Evolutionary conservation across 2,113 vertebrate genomes (phyloP).

Genomic region (Xiphias gladius): DNA sequence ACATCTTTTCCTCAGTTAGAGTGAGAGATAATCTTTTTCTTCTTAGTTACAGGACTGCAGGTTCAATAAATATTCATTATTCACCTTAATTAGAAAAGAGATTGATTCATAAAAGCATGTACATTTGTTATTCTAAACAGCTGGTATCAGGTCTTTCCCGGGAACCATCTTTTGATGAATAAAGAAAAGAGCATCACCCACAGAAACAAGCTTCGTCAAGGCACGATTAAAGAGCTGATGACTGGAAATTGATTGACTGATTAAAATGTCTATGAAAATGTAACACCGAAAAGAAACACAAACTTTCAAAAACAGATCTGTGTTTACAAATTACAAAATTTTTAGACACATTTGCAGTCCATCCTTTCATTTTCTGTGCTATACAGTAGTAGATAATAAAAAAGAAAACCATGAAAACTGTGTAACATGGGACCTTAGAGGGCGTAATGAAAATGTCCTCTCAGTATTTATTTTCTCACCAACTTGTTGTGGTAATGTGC

Average conservation of each 20-base stretch:
- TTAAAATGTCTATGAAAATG: constrained; percentile 8
- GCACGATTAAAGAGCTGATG: neutral
- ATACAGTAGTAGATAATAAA: neutral
- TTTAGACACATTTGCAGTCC: neutral
- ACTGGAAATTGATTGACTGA: neutral
- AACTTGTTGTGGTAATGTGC: constrained; percentile 52
- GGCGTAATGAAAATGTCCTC: constrained; percentile 52
- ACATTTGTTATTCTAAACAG: constrained; percentile 18
- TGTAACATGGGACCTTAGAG: constrained; percentile 28
- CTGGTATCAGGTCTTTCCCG: neutral
- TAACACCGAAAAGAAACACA: neutral
- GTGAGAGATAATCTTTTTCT: neutral
- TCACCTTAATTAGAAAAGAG: constrained; percentile 21
- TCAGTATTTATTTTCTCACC: constrained; percentile 54
- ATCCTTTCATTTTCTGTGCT: constrained; percentile 14
- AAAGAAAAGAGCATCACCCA: neutral
- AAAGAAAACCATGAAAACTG: constrained; percentile 33
- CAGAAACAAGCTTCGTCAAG: neutral
- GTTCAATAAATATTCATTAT: constrained; percentile 32
- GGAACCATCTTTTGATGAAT: constrained; percentile 4
- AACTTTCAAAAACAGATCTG: neutral
- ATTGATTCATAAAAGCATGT: constrained; percentile 3
- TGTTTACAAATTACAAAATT: neutral
- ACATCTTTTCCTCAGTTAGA: constrained; percentile 22
- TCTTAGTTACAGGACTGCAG: neutral